Base-by-base conservation (phyloP, 2,113 vertebrate genomes). In the Engystomops pustulosus region DNA sequence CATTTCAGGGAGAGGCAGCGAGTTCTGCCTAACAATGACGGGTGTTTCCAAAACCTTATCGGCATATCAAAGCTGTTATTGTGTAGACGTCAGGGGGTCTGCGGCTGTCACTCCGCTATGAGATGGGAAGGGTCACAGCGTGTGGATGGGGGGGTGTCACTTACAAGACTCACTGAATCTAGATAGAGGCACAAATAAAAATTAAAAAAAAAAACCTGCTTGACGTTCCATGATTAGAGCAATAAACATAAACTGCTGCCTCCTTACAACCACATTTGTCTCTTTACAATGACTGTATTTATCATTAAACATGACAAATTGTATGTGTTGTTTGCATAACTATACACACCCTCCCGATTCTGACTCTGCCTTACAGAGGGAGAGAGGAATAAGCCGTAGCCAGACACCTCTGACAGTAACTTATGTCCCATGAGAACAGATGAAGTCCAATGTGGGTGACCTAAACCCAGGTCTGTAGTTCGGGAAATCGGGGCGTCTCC, bases 1-100 rank as follows among this genome's bases (percentile, higher is more conserved):
- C 17, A 38, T 84, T 75, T 45, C 27, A 62, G 69, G 81, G 69
- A 71, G 51, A 58, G 68, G 67, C 68, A 8, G 45, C 9, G n/a
- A 12, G n/a, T 81, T 41, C 36, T 17, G 5, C 51, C n/a, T n/a
- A 23, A 84, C 81, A 84, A 84, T 77, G 45, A 23, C 14, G 30
- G 80, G 67, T 58, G 74, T 81, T 71, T 41, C 45, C 67, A 45
- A 58, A 80, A 27, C 58, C 60, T 53, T 53, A 77, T 76, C 72
- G 68, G n/a, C 53, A 77, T 65, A 84, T 76, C 30, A 65, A 84
- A 23, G n/a, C 55, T 53, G 67, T 30, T 18, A 25, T 67, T 60
- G 71, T 82, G 36, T 45, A 49, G 14, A 65, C 47, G n/a, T 45
- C 36, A 55, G 51, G 36, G 38, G 62, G 45, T 65, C 55, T 27